These are phyloP conservation scores for Laothoe populi DNA, from an alignment of 2,888 invertebrate species.

Conservation along the genomic window DNA sequence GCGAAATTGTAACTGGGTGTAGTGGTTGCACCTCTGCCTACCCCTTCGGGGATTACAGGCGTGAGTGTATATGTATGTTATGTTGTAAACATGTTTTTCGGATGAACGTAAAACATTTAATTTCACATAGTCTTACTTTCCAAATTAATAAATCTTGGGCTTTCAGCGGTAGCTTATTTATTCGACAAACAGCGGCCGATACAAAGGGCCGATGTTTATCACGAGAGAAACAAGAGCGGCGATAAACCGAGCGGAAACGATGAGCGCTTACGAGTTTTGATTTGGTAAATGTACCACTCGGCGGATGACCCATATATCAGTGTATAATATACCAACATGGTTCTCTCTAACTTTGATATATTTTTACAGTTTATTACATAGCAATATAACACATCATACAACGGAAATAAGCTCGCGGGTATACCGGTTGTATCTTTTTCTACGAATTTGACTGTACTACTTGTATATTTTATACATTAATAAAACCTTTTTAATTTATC, in stretches of 20 bases:
- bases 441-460: too few species aligned
- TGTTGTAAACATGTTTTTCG: too few species aligned
- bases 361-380: too few species aligned
- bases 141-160: slow-evolving; percentile 13
- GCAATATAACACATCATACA: too few species aligned
- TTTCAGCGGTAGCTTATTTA: slow-evolving; percentile 3
- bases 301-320: background rate
- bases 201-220: slow-evolving; percentile 68
- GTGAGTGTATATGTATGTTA: too few species aligned
- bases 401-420: too few species aligned
- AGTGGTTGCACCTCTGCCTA: too few species aligned
- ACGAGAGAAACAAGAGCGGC: slow-evolving; percentile 58
- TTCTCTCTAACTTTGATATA: background rate
- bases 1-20: too few species aligned
- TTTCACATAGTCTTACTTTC: background rate
- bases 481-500: too few species aligned
- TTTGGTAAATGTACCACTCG: slow-evolving; percentile 38
- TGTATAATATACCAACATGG: background rate
- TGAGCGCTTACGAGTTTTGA: slow-evolving; percentile 41
- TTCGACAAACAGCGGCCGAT: slow-evolving; percentile 46
- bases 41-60: too few species aligned
- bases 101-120: background rate
- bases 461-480: too few species aligned
- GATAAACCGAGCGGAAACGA: slow-evolving; percentile 46
- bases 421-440: too few species aligned